phyloP scores from a whole-genome alignment of 2,797 vertebrate species.

The Anguilla marmorata region DNA sequence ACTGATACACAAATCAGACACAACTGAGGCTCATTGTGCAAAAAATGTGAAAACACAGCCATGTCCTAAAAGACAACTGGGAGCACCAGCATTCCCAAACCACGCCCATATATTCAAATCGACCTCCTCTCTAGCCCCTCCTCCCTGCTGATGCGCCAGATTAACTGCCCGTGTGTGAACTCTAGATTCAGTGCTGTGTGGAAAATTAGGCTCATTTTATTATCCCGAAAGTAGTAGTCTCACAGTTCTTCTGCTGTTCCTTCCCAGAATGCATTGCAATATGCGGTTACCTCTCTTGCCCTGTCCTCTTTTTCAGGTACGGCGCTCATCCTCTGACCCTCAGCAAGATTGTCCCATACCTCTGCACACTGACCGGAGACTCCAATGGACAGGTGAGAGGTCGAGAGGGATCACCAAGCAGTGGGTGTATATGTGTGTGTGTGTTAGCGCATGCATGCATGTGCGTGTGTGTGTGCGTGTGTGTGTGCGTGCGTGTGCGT shows the following conservation, averaged over 20 bases:
- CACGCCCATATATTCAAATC: neutral
- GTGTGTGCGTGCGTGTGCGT: too few species aligned
- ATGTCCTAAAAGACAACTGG: neutral
- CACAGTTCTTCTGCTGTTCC: neutral
- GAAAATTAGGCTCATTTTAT: neutral
- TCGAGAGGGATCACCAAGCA: neutral
- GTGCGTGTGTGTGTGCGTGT: too few species aligned
- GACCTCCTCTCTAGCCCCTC: neutral
- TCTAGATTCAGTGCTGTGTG: neutral
- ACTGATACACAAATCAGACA: neutral
- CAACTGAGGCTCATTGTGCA: neutral
- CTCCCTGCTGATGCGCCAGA: neutral
- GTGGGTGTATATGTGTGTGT: neutral
- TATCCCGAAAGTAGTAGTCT: neutral
- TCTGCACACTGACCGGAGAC: constrained; percentile 86
- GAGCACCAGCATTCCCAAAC: neutral
- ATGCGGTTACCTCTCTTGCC: constrained; percentile 18
- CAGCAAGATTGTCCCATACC: constrained; percentile 90
- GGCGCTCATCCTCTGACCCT: constrained; percentile 83
- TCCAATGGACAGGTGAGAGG: constrained; percentile 88
- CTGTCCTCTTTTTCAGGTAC: constrained; percentile 66
- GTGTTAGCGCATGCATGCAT: too few species aligned
- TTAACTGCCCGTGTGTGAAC: neutral
- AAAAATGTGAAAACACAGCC: neutral
- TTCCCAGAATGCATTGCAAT: neutral